Conservation (phyloP, 2,888 invertebrate species). For the Nomada ruficornis region DNA sequence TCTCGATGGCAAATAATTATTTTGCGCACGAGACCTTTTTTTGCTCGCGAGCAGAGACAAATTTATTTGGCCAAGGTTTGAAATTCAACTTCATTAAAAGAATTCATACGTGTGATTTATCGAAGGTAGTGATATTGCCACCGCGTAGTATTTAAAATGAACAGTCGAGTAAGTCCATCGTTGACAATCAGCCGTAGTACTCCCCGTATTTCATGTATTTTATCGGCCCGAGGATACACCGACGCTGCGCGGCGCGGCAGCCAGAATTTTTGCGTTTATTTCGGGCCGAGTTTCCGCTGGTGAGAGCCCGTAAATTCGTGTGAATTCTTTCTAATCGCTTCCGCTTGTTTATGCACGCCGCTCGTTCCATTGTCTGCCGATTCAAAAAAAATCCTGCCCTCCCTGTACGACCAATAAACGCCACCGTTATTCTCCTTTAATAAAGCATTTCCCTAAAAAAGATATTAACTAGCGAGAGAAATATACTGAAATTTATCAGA, state of each 20-base stretch:
- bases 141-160: slow-evolving; percentile 21
- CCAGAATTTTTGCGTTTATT: slow-evolving; percentile 26
- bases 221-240: background rate
- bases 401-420: background rate
- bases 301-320: slow-evolving; percentile 15
- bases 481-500: too few relatives aligned
- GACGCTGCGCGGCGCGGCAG: background rate
- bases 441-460: background rate
- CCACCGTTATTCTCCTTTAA: background rate
- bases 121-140: slow-evolving; percentile 11
- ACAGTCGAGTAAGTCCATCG: slow-evolving; percentile 27
- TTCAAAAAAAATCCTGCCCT: background rate
- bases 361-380: background rate
- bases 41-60: too few relatives aligned
- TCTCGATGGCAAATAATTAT: too few relatives aligned
- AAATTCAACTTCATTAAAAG: too few relatives aligned
- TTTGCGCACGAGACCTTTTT: background rate
- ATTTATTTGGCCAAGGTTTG: too few relatives aligned
- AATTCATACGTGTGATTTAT: slow-evolving; percentile 5
- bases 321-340: slow-evolving; percentile 29
- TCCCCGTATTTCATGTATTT: slow-evolving; percentile 29
- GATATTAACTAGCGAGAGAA: background rate
- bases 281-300: background rate
- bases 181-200: background rate
- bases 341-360: slow-evolving; percentile 25